phyloP scores from a whole-genome alignment of 1,140 invertebrate genomes.

The Telenomus remus region DNA sequence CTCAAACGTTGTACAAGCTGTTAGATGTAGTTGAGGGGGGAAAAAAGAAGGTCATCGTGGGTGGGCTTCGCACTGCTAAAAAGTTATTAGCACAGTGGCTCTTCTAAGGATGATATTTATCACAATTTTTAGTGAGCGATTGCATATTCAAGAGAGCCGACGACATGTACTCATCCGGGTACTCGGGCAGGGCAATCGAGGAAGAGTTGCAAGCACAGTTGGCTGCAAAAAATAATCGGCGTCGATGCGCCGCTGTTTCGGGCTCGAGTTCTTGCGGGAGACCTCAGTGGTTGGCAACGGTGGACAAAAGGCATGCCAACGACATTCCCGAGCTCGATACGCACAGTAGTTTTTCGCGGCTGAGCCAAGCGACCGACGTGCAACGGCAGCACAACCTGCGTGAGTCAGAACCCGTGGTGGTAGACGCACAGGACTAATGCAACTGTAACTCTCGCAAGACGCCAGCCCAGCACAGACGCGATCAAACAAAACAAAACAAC shows the following conservation, averaged over 20 bases:
- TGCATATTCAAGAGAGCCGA: conserved; percentile 27
- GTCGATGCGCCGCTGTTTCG: conserved; percentile 24
- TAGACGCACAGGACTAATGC: conserved; percentile 45
- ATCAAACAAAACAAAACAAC: conserved; percentile 44
- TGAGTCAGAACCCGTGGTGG: conserved; percentile 61
- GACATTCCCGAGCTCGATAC: conserved; percentile 65
- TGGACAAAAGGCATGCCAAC: conserved; percentile 64
- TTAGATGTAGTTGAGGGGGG: background rate
- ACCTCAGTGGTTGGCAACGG: conserved; percentile 48
- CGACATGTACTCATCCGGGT: conserved; percentile 1
- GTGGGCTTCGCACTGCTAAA: conserved; percentile 22
- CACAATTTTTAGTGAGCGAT: conserved; percentile 25
- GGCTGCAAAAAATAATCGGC: conserved; percentile 45
- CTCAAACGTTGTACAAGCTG: too few relatives aligned
- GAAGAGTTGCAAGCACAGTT: conserved; percentile 37
- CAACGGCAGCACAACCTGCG: conserved; percentile 10
- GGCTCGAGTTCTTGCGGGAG: conserved; percentile 59
- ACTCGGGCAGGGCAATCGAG: conserved; percentile 7
- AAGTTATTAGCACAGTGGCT: conserved; percentile 8
- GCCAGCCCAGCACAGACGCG: conserved; percentile 14
- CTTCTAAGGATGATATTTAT: conserved; percentile 30
- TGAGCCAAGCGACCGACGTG: conserved; percentile 62
- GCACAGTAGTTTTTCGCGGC: conserved; percentile 69
- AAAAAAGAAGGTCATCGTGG: conserved; percentile 15
- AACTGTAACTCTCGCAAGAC: conserved; percentile 38